Conservation (phyloP, 2,113 vertebrate genomes). For the Ophthalmolycus amberensis region DNA sequence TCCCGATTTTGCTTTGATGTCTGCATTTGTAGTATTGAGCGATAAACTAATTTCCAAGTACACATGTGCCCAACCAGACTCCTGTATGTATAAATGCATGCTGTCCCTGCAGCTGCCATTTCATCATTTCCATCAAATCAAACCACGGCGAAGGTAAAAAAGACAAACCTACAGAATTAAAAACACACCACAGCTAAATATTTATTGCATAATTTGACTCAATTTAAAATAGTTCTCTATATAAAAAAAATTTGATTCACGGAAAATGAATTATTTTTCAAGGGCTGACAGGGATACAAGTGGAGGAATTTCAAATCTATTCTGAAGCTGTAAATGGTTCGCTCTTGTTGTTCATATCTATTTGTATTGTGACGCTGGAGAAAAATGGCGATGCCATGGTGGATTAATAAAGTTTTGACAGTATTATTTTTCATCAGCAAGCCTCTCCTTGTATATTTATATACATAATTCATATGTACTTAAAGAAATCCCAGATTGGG, state of each 20-base stretch:
- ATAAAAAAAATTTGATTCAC: slow-evolving; percentile 53
- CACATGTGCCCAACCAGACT: slow-evolving; percentile 1
- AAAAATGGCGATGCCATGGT: slow-evolving; percentile 22
- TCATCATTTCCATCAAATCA: slow-evolving; percentile 84
- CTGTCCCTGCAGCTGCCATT: slow-evolving; percentile 28
- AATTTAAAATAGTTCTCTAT: slow-evolving; percentile 52
- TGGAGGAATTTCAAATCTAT: slow-evolving; percentile 32
- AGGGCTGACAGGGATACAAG: slow-evolving; percentile 27
- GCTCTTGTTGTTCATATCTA: slow-evolving; percentile 34
- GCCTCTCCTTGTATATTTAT: slow-evolving; percentile 29
- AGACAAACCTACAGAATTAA: slow-evolving; percentile 18
- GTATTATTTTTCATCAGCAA: slow-evolving; percentile 38
- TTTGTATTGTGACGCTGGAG: slow-evolving; percentile 30
- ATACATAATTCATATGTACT: slow-evolving; percentile 60
- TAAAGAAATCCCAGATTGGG: slow-evolving; percentile 57
- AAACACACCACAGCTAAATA: slow-evolving; percentile 31
- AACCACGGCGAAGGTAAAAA: slow-evolving; percentile 87
- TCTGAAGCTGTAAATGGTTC: slow-evolving; percentile 28
- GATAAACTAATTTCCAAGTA: slow-evolving; percentile 14
- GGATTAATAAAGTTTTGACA: slow-evolving; percentile 44
- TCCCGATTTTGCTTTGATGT: not conserved
- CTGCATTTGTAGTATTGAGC: slow-evolving; percentile 3
- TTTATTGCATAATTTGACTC: slow-evolving; percentile 52
- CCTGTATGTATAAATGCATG: slow-evolving; percentile 15
- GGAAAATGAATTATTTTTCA: slow-evolving; percentile 49